Conservation (phyloP, 1,140 invertebrate species). For the Formica selysi region DNA sequence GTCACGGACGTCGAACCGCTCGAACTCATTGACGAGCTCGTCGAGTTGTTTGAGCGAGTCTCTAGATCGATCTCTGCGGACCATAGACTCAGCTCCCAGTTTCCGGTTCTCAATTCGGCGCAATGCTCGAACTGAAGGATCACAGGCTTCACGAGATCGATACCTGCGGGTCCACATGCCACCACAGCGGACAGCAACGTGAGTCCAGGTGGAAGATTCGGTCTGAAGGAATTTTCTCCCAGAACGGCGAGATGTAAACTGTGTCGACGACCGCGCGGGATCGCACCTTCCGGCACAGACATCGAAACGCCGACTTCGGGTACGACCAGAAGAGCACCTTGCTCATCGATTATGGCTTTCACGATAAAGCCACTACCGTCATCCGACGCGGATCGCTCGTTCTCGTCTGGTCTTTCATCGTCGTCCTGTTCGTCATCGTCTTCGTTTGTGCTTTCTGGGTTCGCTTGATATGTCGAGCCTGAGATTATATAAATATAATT, state of each 20-base stretch:
- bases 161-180: constrained; percentile 92
- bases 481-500: constrained; percentile 66
- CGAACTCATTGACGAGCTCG: constrained; percentile 86
- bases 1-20: constrained; percentile 87
- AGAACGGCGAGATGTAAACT: constrained; percentile 95
- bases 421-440: constrained; percentile 67
- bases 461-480: constrained; percentile 90
- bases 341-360: constrained; percentile 89
- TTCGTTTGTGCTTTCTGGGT: constrained; percentile 85
- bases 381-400: constrained; percentile 75
- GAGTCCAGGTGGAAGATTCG: constrained; percentile 92
- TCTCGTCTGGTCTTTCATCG: constrained; percentile 47
- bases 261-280: constrained; percentile 92
- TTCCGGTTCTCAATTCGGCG: constrained; percentile 93
- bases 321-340: constrained; percentile 92
- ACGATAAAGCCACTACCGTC: constrained; percentile 92
- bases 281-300: constrained; percentile 94
- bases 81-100: constrained; percentile 94
- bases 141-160: constrained; percentile 94
- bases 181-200: constrained; percentile 97
- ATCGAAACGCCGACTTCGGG: constrained; percentile 94
- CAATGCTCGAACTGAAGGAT: constrained; percentile 97
- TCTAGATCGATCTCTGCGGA: constrained; percentile 91
- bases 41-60: constrained; percentile 95
- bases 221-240: constrained; percentile 95